A percentile compares a stretch with the other conserved stretches of the same genome.
Conservation (phyloP, 2,797 vertebrate genomes). For the Antennarius maculatus region DNA sequence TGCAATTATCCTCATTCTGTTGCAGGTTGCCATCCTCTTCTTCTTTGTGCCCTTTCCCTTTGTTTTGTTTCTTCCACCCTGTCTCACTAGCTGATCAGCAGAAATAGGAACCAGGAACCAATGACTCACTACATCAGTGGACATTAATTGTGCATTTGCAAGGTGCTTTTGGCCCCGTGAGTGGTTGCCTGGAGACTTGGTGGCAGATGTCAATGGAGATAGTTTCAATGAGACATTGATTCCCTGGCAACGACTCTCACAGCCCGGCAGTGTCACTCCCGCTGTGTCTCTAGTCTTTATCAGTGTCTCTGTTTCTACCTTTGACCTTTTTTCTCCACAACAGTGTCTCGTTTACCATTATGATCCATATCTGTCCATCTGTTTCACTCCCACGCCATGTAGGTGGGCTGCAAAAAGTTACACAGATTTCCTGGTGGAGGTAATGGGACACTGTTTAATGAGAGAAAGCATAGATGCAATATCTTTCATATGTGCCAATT, state of each 20-base stretch:
- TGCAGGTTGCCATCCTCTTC: conserved; percentile 38
- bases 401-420: conserved; percentile 52
- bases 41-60: conserved; percentile 2
- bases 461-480: conserved; percentile 25
- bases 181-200: conserved; percentile 73
- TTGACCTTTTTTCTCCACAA: conserved; percentile 63
- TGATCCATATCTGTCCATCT: conserved; percentile 64
- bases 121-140: conserved; percentile 61
- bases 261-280: conserved; percentile 35
- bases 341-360: conserved; percentile 53
- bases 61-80: conserved; percentile 31
- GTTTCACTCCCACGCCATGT: conserved; percentile 62
- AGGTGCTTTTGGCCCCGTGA: conserved; percentile 61
- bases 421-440: conserved; percentile 32
- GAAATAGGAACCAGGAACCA: conserved; percentile 24
- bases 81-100: conserved; percentile 49
- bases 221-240: conserved; percentile 63
- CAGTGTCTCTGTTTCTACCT: conserved; percentile 43
- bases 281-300: conserved; percentile 50
- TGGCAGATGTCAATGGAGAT: conserved; percentile 74
- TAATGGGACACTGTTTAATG: conserved; percentile 30
- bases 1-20: conserved; percentile 64
- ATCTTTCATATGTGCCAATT: conserved; percentile 2
- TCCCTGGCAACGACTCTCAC: conserved; percentile 63
- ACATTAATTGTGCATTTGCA: conserved; percentile 77